Percentiles rank a stretch among this genome's conserved stretches.
These are phyloP conservation scores for Sparus aurata DNA, from an alignment of 2,797 vertebrate species.

Conservation along the genomic window DNA sequence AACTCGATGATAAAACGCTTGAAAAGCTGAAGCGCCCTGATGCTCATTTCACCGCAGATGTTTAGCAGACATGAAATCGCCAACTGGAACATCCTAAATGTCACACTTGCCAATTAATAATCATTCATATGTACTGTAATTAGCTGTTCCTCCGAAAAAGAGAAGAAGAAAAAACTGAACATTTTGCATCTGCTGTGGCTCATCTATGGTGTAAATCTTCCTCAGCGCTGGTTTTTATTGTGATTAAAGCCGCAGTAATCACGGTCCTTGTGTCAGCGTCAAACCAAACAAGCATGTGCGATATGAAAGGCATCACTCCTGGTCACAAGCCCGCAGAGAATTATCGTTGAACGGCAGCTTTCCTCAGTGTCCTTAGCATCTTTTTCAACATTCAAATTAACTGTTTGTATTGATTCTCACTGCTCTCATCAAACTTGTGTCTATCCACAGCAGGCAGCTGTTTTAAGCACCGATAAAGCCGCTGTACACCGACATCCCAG, in stretches of 20 bases:
- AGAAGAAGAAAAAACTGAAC: no score
- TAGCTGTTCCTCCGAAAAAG: neutral
- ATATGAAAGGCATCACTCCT: neutral
- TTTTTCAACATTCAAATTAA: neutral
- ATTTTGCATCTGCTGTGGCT: neutral
- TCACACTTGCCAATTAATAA: conserved; percentile 12
- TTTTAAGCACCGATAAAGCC: neutral
- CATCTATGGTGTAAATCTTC: neutral
- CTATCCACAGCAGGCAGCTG: neutral
- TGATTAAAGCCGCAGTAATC: neutral
- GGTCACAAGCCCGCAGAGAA: neutral
- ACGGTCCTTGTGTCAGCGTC: no score
- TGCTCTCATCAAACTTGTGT: neutral
- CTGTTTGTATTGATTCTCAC: neutral
- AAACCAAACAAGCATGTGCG: neutral
- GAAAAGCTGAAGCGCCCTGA: neutral
- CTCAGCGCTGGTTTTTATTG: neutral
- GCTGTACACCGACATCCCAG: no score
- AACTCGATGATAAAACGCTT: neutral
- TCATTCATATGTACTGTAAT: conserved; percentile 3
- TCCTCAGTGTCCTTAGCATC: neutral
- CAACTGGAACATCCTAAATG: conserved; percentile 19
- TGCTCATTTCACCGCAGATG: conserved; percentile 17
- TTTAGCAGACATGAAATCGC: neutral
- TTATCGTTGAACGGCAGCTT: neutral